Base-by-base conservation (phyloP, 2,113 vertebrate genomes). In the Clarias batrachus region DNA sequence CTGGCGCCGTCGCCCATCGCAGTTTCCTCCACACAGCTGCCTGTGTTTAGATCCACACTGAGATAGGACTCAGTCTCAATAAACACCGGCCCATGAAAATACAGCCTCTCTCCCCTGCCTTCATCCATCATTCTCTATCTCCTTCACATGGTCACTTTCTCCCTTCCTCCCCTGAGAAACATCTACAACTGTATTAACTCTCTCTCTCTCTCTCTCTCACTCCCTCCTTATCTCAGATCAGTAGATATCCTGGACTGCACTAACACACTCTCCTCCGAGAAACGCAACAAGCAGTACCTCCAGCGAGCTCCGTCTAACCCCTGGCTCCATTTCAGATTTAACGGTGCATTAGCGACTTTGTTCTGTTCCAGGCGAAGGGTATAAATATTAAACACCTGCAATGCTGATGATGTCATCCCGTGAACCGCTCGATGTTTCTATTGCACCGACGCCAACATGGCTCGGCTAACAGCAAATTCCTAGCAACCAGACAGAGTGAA, bases 61-160 rank as follows among this genome's bases (percentile, higher is more conserved):
- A 81, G 83, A 66, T 85, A 48, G 5, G 60, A 12, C 13, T 63
- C 33, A 30, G 83, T 52, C 83, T 85, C 60, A 23, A 33, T 56
- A 66, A 57, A 66, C 65, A 56, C 81, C 0, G n/a, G 25, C 37
- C 70, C 30, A 11, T 14, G 7, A 21, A 76, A 65, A 78, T 74
- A 52, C 48, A 21, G 52, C 54, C 27, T 59, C 48, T 78, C 86
- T 33, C 1, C n/a, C 33, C 70, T 73, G 14, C 41, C 41, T 52
- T 16, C 60, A 37, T 85, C 83, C 60, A 52, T 85, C 83, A 63
- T 62, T 27, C 66, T 62, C 76, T 16, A 57, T 78, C 81, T 83
- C 68, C 3, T 27, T 59, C 71, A 65, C 8, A 68, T 71, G 27
- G 9, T 77, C 62, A n/a, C 86, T 37, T 21, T 63, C 48, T 27